A percentile compares a stretch with the other conserved stretches of the same genome.
Conservation (phyloP, 2,113 vertebrate genomes). For the Tor tambroides region DNA sequence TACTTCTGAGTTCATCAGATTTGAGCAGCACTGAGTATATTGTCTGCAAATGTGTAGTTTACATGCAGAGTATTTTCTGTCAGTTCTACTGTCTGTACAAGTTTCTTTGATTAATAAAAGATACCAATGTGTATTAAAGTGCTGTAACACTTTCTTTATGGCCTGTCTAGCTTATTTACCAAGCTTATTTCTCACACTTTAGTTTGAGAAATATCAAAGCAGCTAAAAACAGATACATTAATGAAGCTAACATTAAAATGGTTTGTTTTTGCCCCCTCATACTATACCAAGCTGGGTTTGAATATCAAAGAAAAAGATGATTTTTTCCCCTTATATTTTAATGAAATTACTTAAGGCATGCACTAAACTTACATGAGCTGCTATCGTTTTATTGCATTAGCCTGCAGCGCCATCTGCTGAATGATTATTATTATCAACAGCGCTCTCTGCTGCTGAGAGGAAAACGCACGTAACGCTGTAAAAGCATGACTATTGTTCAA, state of each 20-base stretch:
- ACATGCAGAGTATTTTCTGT: constrained; percentile 83
- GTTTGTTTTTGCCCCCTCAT: too few relatives aligned
- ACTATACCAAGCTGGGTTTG: neutral
- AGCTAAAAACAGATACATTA: neutral
- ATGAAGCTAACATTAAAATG: neutral
- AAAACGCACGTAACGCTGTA: neutral
- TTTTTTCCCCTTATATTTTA: too few relatives aligned
- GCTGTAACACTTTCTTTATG: neutral
- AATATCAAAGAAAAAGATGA: neutral
- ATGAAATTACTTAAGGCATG: neutral
- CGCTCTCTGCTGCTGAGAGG: neutral
- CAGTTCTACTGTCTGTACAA: constrained; percentile 74
- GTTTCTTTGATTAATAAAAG: constrained; percentile 78
- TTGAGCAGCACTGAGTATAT: constrained; percentile 54
- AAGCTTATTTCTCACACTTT: too few relatives aligned
- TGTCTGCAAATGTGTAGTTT: constrained; percentile 80
- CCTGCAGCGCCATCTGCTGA: constrained; percentile 43
- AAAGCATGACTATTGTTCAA: too few relatives aligned
- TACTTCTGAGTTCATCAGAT: constrained; percentile 1
- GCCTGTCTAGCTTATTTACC: too few relatives aligned
- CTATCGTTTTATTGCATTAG: neutral
- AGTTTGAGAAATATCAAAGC: neutral
- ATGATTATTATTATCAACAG: neutral
- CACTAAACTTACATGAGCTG: too few relatives aligned
- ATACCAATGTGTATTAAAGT: constrained; percentile 44